Conservation (phyloP, 2,888 invertebrate genomes). For the Aleiodes alternator region DNA sequence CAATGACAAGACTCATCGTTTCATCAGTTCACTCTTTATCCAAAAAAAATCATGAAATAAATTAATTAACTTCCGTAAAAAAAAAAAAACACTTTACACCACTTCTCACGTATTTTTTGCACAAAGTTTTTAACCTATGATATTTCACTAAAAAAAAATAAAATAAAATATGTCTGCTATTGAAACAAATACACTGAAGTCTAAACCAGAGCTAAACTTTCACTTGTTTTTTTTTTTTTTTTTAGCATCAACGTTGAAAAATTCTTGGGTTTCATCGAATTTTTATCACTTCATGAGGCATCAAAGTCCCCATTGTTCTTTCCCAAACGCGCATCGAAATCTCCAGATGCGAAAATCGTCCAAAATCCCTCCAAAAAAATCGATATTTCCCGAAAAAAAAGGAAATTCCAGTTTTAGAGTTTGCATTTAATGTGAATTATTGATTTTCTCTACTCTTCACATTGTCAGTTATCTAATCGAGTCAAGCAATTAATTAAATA, state of each 20-base stretch:
- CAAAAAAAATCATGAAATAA: not conserved
- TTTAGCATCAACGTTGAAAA: not conserved
- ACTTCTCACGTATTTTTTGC: not conserved
- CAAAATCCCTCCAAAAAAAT: not conserved
- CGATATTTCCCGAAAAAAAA: not conserved
- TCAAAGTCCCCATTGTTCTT: slow-evolving; percentile 18
- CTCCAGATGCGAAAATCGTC: not conserved
- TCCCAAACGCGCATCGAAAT: slow-evolving; percentile 1
- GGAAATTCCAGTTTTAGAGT: not conserved
- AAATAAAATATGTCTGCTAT: not conserved
- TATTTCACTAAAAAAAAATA: not conserved
- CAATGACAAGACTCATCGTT: slow-evolving; percentile 65
- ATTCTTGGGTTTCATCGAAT: not conserved
- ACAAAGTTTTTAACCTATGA: slow-evolving; percentile 6
- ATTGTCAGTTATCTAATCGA: not conserved
- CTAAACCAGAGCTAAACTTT: slow-evolving; percentile 11
- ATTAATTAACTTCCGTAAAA: not conserved
- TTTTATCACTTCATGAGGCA: slow-evolving; percentile 10
- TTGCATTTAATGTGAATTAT: not conserved
- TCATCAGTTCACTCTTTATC: slow-evolving; percentile 44
- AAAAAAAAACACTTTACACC: not conserved
- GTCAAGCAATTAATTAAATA: not conserved
- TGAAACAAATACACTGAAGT: slow-evolving; percentile 19
- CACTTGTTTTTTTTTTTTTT: slow-evolving; percentile 22
- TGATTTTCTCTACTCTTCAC: not conserved